Evolutionary conservation across 1,140 invertebrate species (phyloP).

Genomic region (Bombyx mori): ASM3026992v2 NC_085133.1:9727001-9727500

Average conservation of each 20-base stretch:
- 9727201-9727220: conserved; percentile 53
- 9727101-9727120: conserved; percentile 71
- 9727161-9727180: conserved; percentile 79
- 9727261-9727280: conserved; percentile 45
- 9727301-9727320: conserved; percentile 12
- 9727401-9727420: conserved; percentile 42
- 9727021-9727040: conserved; percentile 62
- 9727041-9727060: conserved; percentile 48
- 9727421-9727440: conserved; percentile 52
- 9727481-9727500: conserved; percentile 10
- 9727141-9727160: conserved; percentile 56
- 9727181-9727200: conserved; percentile 72
- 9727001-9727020: conserved; percentile 48
- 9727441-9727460: conserved; percentile 78
- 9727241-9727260: conserved; percentile 39
- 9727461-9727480: conserved; percentile 44
- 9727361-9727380: conserved; percentile 25
- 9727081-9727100: conserved; percentile 69
- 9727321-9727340: conserved; percentile 7
- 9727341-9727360: conserved; percentile 11
- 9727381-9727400: conserved; percentile 50
- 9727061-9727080: conserved; percentile 67
- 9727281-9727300: conserved; percentile 23
- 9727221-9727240: conserved; percentile 68
- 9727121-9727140: conserved; percentile 55